Evolutionary conservation across 92 coral and sea anemone genomes (phyloP).

Genomic region (Palythoa heliodiscus): DNA sequence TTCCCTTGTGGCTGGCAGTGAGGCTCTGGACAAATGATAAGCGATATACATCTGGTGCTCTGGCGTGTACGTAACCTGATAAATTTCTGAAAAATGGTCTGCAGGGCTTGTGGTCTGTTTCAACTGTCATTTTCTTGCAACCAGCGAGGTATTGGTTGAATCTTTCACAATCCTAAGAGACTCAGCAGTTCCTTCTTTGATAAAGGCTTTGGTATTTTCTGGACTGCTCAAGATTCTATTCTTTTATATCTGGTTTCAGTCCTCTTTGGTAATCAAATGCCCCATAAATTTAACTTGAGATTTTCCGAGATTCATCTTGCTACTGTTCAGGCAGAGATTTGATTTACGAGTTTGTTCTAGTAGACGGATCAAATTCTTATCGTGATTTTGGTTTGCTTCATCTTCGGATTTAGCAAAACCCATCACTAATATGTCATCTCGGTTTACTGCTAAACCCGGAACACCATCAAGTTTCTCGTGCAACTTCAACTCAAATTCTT

Average conservation of each 20-base stretch:
- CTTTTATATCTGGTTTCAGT: too few relatives aligned
- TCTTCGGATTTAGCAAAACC: background rate
- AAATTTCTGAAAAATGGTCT: slow-evolving; percentile 42
- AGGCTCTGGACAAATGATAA: slow-evolving; percentile 45
- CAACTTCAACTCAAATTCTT: background rate
- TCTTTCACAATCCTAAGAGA: slow-evolving; percentile 11
- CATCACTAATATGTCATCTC: background rate
- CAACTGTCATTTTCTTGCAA: slow-evolving; percentile 17
- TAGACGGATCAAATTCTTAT: background rate
- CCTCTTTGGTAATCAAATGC: too few relatives aligned
- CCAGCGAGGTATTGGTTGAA: slow-evolving; percentile 44
- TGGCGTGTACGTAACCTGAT: slow-evolving; percentile 44
- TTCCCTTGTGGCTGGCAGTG: background rate
- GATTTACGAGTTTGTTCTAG: background rate
- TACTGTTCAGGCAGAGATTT: background rate
- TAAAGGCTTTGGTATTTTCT: too few relatives aligned
- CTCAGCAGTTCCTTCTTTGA: too few relatives aligned
- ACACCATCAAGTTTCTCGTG: background rate
- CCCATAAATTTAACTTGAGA: background rate
- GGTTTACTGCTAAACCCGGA: background rate
- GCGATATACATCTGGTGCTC: slow-evolving; percentile 18
- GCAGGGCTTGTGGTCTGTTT: slow-evolving; percentile 51
- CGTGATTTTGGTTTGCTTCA: background rate
- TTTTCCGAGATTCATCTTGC: background rate
- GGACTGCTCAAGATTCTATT: too few relatives aligned